phyloP scores from a whole-genome alignment of 2,113 vertebrate species.

The Epinephelus fuscoguttatus region DNA sequence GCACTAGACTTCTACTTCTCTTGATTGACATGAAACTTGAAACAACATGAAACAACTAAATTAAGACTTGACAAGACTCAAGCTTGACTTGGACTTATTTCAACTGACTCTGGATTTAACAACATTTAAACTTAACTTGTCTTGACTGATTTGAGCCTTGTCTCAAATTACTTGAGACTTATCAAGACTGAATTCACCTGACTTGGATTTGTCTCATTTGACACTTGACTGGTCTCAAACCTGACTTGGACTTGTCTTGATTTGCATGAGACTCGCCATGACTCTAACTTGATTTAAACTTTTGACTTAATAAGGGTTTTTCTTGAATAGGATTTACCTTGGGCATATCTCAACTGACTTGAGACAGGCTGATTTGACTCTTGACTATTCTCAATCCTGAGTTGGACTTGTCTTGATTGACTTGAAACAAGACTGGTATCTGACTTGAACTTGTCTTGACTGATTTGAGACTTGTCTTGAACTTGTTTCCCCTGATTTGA shows the following conservation, averaged over 20 bases:
- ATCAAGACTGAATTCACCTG: too few species aligned
- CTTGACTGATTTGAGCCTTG: too few species aligned
- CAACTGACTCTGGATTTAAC: background rate
- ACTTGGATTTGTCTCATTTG: background rate
- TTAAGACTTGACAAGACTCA: too few species aligned
- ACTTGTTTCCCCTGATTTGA: background rate
- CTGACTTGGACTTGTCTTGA: background rate
- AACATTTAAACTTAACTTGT: background rate
- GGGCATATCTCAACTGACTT: background rate
- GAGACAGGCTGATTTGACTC: background rate
- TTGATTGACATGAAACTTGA: too few species aligned
- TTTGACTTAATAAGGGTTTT: background rate
- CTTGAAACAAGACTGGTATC: background rate
- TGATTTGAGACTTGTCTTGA: background rate
- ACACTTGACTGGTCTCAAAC: background rate
- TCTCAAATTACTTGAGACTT: background rate
- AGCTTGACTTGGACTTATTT: background rate
- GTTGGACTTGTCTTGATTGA: background rate
- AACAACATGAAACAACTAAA: too few species aligned
- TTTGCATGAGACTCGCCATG: background rate
- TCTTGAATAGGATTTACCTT: background rate
- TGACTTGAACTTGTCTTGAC: too few species aligned
- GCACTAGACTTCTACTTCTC: too few species aligned
- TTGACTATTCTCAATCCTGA: background rate
- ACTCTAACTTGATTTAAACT: background rate